Percentiles rank a stretch among this genome's conserved stretches.
Evolutionary conservation across 2,888 invertebrate genomes (phyloP).

Genomic region (Cerceris ruficornis): DNA sequence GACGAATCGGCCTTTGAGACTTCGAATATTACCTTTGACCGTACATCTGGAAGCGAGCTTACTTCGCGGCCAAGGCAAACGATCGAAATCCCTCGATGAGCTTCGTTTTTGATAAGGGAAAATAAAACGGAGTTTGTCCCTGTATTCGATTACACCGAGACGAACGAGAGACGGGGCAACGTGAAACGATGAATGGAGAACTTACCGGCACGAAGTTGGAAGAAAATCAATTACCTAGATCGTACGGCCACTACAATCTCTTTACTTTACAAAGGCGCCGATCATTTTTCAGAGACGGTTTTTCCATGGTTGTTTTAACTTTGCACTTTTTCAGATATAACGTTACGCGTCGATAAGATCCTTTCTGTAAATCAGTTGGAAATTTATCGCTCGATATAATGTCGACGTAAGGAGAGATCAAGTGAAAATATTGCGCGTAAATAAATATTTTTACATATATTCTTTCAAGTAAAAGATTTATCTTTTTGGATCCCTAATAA

Average conservation of each 20-base stretch:
- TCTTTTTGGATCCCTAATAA: too few relatives aligned
- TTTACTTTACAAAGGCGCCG: background rate
- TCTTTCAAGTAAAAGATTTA: too few relatives aligned
- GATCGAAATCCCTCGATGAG: background rate
- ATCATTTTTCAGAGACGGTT: background rate
- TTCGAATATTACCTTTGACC: conserved; percentile 1
- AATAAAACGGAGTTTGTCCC: background rate
- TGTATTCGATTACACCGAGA: conserved; percentile 12
- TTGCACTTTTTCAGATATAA: too few relatives aligned
- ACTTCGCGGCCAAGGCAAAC: background rate
- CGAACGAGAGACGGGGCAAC: conserved; percentile 2
- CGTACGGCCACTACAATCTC: background rate
- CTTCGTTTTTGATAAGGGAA: background rate
- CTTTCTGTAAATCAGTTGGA: too few relatives aligned
- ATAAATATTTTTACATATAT: too few relatives aligned
- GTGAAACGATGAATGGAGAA: conserved; percentile 10
- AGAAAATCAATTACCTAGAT: conserved; percentile 17
- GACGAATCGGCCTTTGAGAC: conserved; percentile 1
- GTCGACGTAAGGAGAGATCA: too few relatives aligned
- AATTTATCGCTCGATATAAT: too few relatives aligned
- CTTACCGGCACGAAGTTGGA: background rate
- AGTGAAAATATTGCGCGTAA: too few relatives aligned
- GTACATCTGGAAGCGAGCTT: conserved; percentile 1
- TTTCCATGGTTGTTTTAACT: background rate
- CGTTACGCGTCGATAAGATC: too few relatives aligned